Percentiles rank a stretch among this genome's conserved stretches.
phyloP scores from a whole-genome alignment of 2,888 invertebrate species.

The Drosophila conformis region DNA sequence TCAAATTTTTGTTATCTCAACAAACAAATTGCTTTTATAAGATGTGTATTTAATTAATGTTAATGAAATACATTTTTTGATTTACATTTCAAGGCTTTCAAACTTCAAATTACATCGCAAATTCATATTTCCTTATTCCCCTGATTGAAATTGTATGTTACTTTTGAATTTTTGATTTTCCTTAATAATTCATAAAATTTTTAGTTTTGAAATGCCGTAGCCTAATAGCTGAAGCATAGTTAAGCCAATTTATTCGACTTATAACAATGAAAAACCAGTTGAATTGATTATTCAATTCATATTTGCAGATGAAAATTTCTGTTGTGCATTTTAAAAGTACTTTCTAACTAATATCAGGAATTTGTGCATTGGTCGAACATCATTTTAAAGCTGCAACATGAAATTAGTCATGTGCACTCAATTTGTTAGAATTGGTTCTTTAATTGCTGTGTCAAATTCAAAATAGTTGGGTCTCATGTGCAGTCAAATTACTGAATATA shows the following conservation, averaged over 20 bases:
- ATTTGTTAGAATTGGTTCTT: constrained; percentile 6
- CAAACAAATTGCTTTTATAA: not conserved
- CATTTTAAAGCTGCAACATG: not conserved
- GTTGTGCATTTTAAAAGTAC: not conserved
- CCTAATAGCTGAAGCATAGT: not conserved
- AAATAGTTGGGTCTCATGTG: constrained; percentile 37
- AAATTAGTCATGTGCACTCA: constrained; percentile 6
- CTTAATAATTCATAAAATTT: not conserved
- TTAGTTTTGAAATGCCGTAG: not conserved
- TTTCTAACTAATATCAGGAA: not conserved
- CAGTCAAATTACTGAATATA: constrained; percentile 65
- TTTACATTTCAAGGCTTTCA: no score
- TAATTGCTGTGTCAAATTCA: constrained; percentile 22
- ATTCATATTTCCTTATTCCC: not conserved
- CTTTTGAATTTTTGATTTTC: not conserved
- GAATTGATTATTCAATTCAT: not conserved
- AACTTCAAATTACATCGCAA: no score
- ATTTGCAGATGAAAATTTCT: not conserved
- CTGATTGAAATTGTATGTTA: not conserved
- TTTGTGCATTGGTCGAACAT: not conserved
- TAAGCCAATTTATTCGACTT: not conserved
- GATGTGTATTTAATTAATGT: not conserved
- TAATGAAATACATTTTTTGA: not conserved
- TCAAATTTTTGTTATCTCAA: not conserved
- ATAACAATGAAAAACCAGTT: not conserved